These are phyloP conservation scores for Trididemnum miniatum DNA, from an alignment of 23 tunicate species.

Conservation along the genomic window DNA sequence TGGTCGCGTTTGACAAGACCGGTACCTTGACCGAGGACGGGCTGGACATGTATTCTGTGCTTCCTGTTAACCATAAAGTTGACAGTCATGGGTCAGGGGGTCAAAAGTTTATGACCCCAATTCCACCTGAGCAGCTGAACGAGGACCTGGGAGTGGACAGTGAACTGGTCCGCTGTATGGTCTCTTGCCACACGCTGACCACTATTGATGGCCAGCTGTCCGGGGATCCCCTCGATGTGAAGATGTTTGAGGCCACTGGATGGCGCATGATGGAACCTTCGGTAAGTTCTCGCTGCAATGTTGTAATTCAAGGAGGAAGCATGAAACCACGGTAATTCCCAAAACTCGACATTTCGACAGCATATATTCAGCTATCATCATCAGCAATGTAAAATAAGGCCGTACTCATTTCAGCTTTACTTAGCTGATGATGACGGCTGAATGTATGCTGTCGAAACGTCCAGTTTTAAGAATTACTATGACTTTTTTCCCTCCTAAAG, in stretches of 20 bases:
- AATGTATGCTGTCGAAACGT: too few species aligned
- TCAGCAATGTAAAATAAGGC: too few species aligned
- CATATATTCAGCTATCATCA: too few species aligned
- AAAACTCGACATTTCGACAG: too few species aligned
- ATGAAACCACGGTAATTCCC: too few species aligned
- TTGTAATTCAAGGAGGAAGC: too few species aligned
- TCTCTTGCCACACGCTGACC: constrained; percentile 92
- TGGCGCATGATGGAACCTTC: constrained; percentile 89
- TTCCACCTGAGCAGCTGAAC: constrained; percentile 1
- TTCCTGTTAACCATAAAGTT: constrained; percentile 38
- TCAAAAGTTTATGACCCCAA: constrained; percentile 14
- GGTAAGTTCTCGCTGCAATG: too few species aligned
- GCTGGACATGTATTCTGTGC: constrained; percentile 50
- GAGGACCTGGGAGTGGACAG: constrained; percentile 12
- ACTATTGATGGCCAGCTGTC: constrained; percentile 64
- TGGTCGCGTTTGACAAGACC: constrained; percentile 97
- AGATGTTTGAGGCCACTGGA: constrained; percentile 93
- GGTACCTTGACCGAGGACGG: constrained; percentile 99
- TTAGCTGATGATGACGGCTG: too few species aligned
- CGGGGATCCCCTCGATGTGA: constrained; percentile 98
- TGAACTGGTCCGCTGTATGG: constrained; percentile 54
- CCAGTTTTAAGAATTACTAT: too few species aligned
- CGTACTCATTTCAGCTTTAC: too few species aligned
- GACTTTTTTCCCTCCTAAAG: too few species aligned
- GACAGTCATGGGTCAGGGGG: not conserved